A percentile compares a stretch with the other conserved stretches of the same genome.
phyloP scores from a whole-genome alignment of 2,113 vertebrate species.

The Nasalis larvatus region DNA sequence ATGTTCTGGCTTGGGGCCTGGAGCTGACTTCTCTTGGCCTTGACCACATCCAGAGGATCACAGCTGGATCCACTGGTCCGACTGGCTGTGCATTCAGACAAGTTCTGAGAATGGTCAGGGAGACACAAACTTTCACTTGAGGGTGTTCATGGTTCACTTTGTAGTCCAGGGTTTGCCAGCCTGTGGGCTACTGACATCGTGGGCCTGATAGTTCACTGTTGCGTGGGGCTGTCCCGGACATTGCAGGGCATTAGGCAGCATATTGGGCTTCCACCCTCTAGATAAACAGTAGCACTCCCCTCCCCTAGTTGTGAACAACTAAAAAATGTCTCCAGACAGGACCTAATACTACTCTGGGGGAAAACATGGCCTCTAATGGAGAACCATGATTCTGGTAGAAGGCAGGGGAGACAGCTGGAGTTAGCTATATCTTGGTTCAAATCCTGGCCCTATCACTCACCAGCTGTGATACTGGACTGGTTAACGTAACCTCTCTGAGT shows the following conservation, averaged over 20 bases:
- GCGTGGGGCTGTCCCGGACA: too few relatives aligned
- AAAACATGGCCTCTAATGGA: background rate
- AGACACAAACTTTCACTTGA: accelerated
- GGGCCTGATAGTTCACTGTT: background rate
- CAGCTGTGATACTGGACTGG: background rate
- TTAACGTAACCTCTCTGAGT: background rate
- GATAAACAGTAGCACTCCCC: background rate
- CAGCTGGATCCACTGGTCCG: background rate
- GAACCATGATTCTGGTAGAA: background rate
- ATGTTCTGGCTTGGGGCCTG: background rate
- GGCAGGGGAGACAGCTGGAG: background rate
- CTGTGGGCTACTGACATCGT: accelerated
- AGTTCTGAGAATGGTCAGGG: background rate
- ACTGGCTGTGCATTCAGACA: background rate
- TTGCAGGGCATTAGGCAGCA: background rate
- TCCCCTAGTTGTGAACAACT: background rate
- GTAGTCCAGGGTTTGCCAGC: background rate
- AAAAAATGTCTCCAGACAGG: background rate
- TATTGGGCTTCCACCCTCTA: background rate
- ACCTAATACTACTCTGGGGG: background rate
- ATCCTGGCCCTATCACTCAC: background rate
- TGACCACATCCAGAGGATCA: too few relatives aligned
- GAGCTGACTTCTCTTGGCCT: background rate
- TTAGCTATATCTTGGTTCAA: background rate
- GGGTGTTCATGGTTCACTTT: accelerated